Evolutionary conservation across 2,113 vertebrate species (phyloP), one percentile per base, ranked within the genome.

Genomic region (Lanius ludovicianus): DNA sequence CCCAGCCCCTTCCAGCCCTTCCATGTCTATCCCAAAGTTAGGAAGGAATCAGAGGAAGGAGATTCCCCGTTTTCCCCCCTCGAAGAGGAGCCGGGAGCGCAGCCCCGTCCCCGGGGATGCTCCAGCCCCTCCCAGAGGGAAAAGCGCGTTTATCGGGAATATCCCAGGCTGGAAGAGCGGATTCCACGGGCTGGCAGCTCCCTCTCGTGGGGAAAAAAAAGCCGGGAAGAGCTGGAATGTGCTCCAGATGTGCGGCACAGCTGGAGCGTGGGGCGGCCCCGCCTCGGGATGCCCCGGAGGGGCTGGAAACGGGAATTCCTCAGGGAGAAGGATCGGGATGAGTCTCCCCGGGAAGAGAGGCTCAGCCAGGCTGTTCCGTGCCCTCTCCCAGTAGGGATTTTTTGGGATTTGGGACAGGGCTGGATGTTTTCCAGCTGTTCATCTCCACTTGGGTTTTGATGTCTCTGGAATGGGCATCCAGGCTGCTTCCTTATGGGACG

Each of bases 61-160:
- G 18, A 3, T 15, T 69, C 11, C 1, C 7, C 35, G 9, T 11
- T 33, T 2, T 1, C 8, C 6, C 25, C 11, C 7, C 6, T 0
- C 8, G 4, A 15, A 28, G 37, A 2, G 2, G 42, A 37, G 23
- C 27, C 7, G 6, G 10, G n/a, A 44, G 69, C 8, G 2, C n/a
- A 59, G 42, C 62, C 23, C 35, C 2, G 9, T 13, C 7, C 41
- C 5, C 19, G 19, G 11, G 22, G 13, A 67, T 25, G 37, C 46
- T 30, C 20, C 69, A 22, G 28, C 69, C 39, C 13, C 8, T 53
- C 53, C 22, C 57, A 2, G 39, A n/a, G 46, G 2, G 2, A 41
- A 22, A 25, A 0, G 0, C 1, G 67, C 8, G 0, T 78, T 65
- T 10, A 0, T 30, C 5, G 47, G 68, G 7, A 10, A 10, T 1